Conservation (phyloP, 2,113 vertebrate genomes). For the Myanophis thanlyinensis region DNA sequence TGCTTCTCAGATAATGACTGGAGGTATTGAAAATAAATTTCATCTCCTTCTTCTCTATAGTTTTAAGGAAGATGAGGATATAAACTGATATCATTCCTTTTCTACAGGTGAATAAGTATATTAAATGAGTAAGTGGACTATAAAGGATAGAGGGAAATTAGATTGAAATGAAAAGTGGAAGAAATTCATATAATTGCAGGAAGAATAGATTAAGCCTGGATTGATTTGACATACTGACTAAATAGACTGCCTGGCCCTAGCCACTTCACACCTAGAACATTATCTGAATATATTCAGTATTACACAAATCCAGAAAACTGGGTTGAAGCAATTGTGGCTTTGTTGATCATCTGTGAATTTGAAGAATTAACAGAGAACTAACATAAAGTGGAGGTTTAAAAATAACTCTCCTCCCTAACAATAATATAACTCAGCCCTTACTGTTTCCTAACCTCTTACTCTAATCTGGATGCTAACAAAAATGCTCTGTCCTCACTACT, state of each 20-base stretch:
- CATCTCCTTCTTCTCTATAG: neutral
- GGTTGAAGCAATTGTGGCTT: neutral
- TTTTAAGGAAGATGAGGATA: neutral
- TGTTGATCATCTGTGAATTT: neutral
- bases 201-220: neutral
- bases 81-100: neutral
- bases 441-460: neutral
- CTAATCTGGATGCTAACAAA: neutral
- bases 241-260: neutral
- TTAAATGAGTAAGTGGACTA: no score
- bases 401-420: neutral
- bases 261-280: neutral
- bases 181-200: neutral
- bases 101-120: neutral
- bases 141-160: neutral
- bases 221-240: neutral
- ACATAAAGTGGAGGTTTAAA: neutral
- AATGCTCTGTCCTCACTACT: neutral
- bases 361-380: neutral
- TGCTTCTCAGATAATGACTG: neutral
- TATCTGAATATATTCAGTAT: neutral
- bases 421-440: neutral
- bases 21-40: neutral
- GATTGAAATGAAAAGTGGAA: neutral
- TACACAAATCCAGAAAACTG: neutral